phyloP scores from a whole-genome alignment of 1,140 invertebrate species.

The Brachionus calyciflorus region DNA sequence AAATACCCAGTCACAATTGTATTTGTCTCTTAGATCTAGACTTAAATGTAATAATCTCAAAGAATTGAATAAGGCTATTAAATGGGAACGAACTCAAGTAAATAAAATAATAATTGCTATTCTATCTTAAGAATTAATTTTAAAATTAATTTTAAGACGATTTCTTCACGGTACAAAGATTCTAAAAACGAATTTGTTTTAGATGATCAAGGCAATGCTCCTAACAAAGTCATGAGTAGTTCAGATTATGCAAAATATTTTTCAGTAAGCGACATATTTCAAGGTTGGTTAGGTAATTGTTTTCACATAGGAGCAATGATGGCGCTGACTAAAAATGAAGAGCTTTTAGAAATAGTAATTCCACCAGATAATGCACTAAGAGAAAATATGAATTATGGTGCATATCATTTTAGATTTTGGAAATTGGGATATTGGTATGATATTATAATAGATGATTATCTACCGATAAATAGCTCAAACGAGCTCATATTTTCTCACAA shows the following conservation, averaged over 20 bases:
- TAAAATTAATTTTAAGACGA: not conserved
- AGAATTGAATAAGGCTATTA: slow-evolving; percentile 38
- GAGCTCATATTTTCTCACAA: slow-evolving; percentile 52
- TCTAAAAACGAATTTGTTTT: slow-evolving; percentile 40
- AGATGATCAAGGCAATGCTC: slow-evolving; percentile 9
- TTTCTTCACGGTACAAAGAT: not conserved
- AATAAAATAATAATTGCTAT: not conserved
- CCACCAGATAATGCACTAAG: slow-evolving; percentile 28
- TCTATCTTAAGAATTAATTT: not conserved
- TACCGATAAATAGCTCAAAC: slow-evolving; percentile 50
- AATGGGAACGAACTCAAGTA: slow-evolving; percentile 41
- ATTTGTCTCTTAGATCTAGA: slow-evolving; percentile 30
- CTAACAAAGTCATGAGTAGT: not conserved
- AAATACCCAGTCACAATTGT: slow-evolving; percentile 33
- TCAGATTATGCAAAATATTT: slow-evolving; percentile 22
- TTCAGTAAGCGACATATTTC: slow-evolving; percentile 25
- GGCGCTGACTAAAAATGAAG: slow-evolving; percentile 34
- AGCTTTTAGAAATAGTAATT: not conserved
- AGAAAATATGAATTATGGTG: slow-evolving; percentile 34
- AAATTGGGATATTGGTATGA: slow-evolving; percentile 42
- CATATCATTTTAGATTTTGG: slow-evolving; percentile 46
- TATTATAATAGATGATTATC: slow-evolving; percentile 33
- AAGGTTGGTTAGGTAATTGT: slow-evolving; percentile 39
- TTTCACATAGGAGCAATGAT: slow-evolving; percentile 46
- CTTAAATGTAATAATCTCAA: not conserved